Evolutionary conservation across 2,797 vertebrate genomes (phyloP).

Genomic region (Psittacula echo): DNA sequence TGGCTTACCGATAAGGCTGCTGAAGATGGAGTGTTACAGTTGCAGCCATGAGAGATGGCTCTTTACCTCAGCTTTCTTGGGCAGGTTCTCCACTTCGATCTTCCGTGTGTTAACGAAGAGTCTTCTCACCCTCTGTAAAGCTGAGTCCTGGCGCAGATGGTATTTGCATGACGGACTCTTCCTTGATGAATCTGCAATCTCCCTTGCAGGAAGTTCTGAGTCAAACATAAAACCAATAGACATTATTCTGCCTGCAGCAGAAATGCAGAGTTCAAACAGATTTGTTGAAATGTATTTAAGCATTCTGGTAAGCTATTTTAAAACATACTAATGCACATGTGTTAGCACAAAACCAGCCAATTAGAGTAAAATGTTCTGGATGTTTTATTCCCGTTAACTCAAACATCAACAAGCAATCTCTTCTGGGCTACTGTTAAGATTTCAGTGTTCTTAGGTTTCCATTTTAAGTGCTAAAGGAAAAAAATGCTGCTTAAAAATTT

Average conservation of each 20-base stretch:
- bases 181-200: background rate
- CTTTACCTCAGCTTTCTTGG: background rate
- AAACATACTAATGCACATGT: background rate
- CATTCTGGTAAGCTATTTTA: constrained; percentile 33
- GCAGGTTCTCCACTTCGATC: background rate
- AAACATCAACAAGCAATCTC: constrained; percentile 28
- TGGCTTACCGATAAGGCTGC: accelerated
- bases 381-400: constrained; percentile 7
- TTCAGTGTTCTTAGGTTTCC: background rate
- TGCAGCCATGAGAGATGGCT: background rate
- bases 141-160: background rate
- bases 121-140: background rate
- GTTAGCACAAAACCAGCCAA: constrained; percentile 34
- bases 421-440: background rate
- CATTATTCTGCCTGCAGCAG: constrained; percentile 22
- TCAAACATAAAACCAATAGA: constrained; percentile 30
- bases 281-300: constrained; percentile 48
- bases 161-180: background rate
- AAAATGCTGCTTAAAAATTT: background rate
- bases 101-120: background rate
- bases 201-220: background rate
- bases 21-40: background rate
- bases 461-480: background rate
- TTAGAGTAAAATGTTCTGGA: constrained; percentile 43
- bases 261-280: constrained; percentile 38